Percentiles rank a stretch among this genome's conserved stretches.
Evolutionary conservation across 2,113 vertebrate genomes (phyloP).

Genomic region (Channa argus): DNA sequence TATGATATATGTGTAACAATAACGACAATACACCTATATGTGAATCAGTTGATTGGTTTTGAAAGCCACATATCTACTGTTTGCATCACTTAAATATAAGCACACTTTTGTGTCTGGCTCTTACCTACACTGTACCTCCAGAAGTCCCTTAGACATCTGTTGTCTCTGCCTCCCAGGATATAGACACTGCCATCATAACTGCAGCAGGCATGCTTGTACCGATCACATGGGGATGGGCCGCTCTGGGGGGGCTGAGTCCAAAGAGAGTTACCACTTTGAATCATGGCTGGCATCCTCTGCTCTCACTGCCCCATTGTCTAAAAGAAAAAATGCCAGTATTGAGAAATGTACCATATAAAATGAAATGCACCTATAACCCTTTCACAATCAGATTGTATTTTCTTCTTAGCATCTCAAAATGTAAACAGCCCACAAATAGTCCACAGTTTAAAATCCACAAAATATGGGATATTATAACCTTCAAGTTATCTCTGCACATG

Average conservation of each 20-base stretch:
- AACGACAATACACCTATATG: too few relatives aligned
- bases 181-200: conserved; percentile 81
- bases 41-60: too few relatives aligned
- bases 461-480: too few relatives aligned
- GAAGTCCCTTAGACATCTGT: conserved; percentile 82
- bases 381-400: too few relatives aligned
- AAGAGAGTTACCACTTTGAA: conserved; percentile 56
- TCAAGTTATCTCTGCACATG: too few relatives aligned
- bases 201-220: conserved; percentile 87
- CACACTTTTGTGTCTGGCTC: conserved; percentile 12
- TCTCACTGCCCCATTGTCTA: conserved; percentile 49
- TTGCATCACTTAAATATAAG: background rate
- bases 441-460: too few relatives aligned
- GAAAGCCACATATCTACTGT: background rate
- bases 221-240: conserved; percentile 80
- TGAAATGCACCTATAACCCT: background rate
- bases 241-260: conserved; percentile 82
- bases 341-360: background rate
- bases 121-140: conserved; percentile 90
- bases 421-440: too few relatives aligned
- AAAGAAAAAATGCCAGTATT: background rate
- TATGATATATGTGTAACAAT: too few relatives aligned
- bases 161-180: conserved; percentile 85
- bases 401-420: too few relatives aligned
- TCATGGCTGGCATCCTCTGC: conserved; percentile 59